These are phyloP conservation scores for Hybos culiciformis DNA, from an alignment of 2,888 invertebrate genomes.

Conservation along the genomic window DNA sequence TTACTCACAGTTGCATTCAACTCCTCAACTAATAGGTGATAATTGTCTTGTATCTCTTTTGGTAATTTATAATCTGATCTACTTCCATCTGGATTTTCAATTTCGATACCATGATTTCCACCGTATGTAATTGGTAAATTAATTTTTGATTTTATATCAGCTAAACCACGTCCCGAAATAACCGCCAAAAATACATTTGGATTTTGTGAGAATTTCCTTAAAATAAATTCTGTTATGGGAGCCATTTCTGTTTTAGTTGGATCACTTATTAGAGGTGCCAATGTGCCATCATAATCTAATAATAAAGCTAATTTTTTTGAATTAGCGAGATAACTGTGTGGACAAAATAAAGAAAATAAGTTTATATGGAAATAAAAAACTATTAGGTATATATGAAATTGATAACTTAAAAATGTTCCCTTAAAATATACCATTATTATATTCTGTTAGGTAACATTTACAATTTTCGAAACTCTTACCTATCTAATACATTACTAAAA, in stretches of 20 bases:
- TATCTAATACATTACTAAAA: constrained; percentile 5
- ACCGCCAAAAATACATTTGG: constrained; percentile 56
- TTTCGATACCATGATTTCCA: constrained; percentile 62
- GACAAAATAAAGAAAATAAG: background rate
- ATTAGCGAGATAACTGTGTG: constrained; percentile 36
- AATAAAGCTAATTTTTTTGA: constrained; percentile 51
- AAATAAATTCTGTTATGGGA: constrained; percentile 47
- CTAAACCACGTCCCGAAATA: constrained; percentile 55
- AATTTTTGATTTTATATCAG: constrained; percentile 54
- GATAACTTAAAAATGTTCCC: background rate
- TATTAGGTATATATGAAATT: background rate
- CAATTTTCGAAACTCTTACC: constrained; percentile 7
- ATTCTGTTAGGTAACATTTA: too few relatives aligned
- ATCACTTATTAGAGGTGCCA: constrained; percentile 57
- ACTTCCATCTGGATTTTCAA: constrained; percentile 56
- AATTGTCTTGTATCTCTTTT: constrained; percentile 47
- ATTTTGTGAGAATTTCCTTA: constrained; percentile 49
- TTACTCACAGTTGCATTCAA: constrained; percentile 43
- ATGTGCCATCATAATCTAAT: constrained; percentile 61
- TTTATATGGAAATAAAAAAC: background rate
- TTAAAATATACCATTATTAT: too few relatives aligned
- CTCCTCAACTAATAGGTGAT: constrained; percentile 44
- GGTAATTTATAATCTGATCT: constrained; percentile 60
- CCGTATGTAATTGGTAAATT: constrained; percentile 48
- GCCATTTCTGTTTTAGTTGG: constrained; percentile 56